Conservation (phyloP, 2,113 vertebrate genomes). For the Mastomys coucha region DNA sequence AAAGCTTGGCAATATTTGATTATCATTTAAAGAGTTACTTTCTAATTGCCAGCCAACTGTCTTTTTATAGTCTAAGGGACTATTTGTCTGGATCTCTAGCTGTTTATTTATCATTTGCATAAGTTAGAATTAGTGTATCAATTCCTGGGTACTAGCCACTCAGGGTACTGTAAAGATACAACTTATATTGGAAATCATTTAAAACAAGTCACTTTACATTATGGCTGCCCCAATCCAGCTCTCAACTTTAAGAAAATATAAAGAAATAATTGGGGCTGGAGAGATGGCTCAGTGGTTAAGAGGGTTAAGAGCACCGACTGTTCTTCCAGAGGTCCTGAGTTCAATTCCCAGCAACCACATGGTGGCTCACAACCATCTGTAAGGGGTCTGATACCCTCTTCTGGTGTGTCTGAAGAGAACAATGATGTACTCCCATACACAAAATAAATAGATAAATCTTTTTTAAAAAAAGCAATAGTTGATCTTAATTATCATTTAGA, state of each 20-base stretch:
- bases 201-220: neutral
- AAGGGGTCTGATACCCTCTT: no score
- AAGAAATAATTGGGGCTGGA: neutral
- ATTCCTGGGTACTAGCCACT: neutral
- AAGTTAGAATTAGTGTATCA: neutral
- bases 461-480: neutral
- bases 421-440: no score
- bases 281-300: no score
- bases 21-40: neutral
- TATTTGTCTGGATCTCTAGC: neutral
- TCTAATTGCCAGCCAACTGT: neutral
- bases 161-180: neutral
- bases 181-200: neutral
- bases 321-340: no score
- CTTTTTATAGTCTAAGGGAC: neutral
- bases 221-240: neutral
- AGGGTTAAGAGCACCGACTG: no score
- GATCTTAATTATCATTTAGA: slow-evolving; percentile 2
- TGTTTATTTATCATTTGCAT: neutral
- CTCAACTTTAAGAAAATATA: neutral
- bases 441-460: no score
- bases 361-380: no score
- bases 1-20: neutral
- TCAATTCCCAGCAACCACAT: no score
- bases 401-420: no score